phyloP scores from a whole-genome alignment of 2,888 invertebrate species.

The Tetanocera ferruginea region DNA sequence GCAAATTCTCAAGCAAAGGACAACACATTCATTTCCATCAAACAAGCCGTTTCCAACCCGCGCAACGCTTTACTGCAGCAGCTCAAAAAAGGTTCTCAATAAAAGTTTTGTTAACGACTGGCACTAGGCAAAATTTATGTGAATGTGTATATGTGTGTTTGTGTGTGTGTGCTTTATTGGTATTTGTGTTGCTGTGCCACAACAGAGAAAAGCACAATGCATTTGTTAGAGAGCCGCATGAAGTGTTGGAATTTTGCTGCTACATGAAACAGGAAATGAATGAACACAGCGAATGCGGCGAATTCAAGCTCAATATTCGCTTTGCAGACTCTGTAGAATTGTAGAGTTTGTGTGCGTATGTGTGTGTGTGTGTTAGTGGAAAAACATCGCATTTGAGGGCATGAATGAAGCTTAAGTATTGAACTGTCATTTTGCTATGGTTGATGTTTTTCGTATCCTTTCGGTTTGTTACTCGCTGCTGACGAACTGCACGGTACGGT shows the following conservation, averaged over 20 bases:
- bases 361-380: background rate
- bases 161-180: background rate
- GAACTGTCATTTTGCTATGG: constrained; percentile 13
- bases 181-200: background rate
- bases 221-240: background rate
- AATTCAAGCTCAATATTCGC: constrained; percentile 6
- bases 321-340: background rate
- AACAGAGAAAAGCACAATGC: constrained; percentile 9
- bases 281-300: constrained; percentile 14
- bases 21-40: no score
- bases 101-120: constrained; percentile 1
- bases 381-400: constrained; percentile 29
- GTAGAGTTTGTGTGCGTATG: background rate
- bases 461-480: constrained; percentile 23
- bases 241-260: background rate
- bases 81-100: background rate
- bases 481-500: constrained; percentile 21
- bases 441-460: constrained; percentile 20
- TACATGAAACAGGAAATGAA: background rate
- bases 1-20: background rate
- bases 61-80: background rate
- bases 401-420: constrained; percentile 26
- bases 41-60: background rate
- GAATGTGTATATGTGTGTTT: background rate
- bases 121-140: background rate